Conservation (phyloP, 2,797 vertebrate species). For the Thamnophis elegans region DNA sequence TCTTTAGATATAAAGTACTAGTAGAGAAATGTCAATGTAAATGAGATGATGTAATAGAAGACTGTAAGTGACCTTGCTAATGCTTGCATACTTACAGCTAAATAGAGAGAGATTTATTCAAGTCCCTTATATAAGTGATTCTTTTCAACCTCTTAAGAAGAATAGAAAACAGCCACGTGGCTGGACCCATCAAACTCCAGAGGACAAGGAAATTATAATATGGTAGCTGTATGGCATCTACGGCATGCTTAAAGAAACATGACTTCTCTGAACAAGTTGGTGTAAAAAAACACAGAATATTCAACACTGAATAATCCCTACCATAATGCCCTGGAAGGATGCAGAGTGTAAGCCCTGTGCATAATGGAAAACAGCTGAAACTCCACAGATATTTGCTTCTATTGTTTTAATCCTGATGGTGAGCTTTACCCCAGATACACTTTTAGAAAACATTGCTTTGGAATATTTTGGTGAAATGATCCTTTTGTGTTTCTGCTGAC, state of each 20-base stretch:
- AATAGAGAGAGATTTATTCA: not conserved
- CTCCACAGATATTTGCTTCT: not conserved
- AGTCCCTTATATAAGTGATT: not conserved
- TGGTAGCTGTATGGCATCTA: not conserved
- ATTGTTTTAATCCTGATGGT: not conserved
- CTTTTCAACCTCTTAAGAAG: not conserved
- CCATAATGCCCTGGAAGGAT: not conserved
- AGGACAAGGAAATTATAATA: not conserved
- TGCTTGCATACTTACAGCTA: conserved; percentile 8
- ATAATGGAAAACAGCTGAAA: not conserved
- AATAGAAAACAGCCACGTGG: not conserved
- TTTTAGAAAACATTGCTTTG: not conserved
- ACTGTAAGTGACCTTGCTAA: conserved; percentile 30
- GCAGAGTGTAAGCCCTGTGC: not conserved
- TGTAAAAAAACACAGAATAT: not conserved
- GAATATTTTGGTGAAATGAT: not conserved
- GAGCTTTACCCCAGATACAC: not conserved
- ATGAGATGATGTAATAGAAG: conserved; percentile 9
- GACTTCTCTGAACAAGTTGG: not conserved
- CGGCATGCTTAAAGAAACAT: not conserved
- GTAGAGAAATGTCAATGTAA: conserved; percentile 34
- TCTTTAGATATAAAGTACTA: conserved; percentile 26
- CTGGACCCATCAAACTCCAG: not conserved
- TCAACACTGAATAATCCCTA: not conserved
- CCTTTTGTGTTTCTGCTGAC: not conserved